A percentile compares a stretch with the other conserved stretches of the same genome.
These are phyloP conservation scores for Lepidurus arcticus DNA, from an alignment of 1,140 invertebrate species.

Conservation along the genomic window DNA sequence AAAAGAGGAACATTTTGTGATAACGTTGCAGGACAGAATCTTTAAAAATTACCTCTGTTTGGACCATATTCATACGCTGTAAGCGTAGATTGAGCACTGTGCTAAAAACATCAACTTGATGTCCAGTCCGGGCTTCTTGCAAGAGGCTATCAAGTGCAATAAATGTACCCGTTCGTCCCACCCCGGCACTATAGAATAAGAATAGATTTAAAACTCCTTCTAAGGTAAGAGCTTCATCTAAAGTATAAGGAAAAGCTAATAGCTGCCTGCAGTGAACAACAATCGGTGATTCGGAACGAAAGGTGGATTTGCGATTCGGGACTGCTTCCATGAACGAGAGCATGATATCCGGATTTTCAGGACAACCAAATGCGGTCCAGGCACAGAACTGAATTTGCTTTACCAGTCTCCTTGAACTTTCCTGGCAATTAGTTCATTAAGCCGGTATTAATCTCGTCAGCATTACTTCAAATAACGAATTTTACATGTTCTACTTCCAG, in stretches of 20 bases:
- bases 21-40: background rate
- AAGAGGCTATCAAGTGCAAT: constrained; percentile 91
- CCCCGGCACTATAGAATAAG: constrained; percentile 52
- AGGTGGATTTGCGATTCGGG: background rate
- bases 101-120: constrained; percentile 44
- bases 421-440: background rate
- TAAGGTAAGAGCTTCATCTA: background rate
- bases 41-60: constrained; percentile 50
- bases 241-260: background rate
- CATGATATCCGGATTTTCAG: background rate
- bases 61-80: constrained; percentile 48
- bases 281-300: background rate
- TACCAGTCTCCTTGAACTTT: background rate
- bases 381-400: constrained; percentile 18
- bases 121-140: constrained; percentile 47
- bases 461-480: too few relatives aligned
- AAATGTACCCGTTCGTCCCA: constrained; percentile 50
- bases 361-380: constrained; percentile 3
- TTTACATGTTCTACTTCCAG: constrained; percentile 18
- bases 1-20: constrained; percentile 1
- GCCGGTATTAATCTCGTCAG: background rate
- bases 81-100: constrained; percentile 44
- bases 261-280: constrained; percentile 29
- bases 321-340: constrained; percentile 25
- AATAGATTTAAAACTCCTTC: background rate